phyloP scores from a whole-genome alignment of 2,797 vertebrate genomes.

The Pempheris klunzingeri region DNA sequence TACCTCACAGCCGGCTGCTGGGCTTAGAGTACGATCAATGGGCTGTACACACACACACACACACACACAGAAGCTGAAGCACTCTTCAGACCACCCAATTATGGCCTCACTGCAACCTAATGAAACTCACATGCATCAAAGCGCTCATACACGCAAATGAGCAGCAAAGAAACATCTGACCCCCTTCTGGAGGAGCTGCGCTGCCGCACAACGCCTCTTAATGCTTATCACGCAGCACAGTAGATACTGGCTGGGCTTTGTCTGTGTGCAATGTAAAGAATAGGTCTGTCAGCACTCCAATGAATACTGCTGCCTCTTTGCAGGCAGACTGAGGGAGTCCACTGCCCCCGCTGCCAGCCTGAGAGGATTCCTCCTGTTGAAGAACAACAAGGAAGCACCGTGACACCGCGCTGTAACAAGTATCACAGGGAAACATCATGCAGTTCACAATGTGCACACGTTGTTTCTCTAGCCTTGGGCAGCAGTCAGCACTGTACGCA shows the following conservation, averaged over 20 bases:
- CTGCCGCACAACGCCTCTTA: neutral
- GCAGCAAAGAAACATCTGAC: conserved; percentile 16
- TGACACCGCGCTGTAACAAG: conserved; percentile 8
- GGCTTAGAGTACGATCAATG: conserved; percentile 62
- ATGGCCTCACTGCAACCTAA: conserved; percentile 15
- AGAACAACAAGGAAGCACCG: conserved; percentile 16
- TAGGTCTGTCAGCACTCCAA: conserved; percentile 14
- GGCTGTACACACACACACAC: conserved; percentile 17
- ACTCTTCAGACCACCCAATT: conserved; percentile 40
- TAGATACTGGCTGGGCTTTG: conserved; percentile 33
- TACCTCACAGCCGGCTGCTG: conserved; percentile 48
- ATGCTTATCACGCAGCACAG: conserved; percentile 11
- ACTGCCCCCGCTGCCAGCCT: conserved; percentile 9
- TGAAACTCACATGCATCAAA: conserved; percentile 39
- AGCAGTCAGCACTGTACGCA: conserved; percentile 4
- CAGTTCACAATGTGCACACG: conserved; percentile 17
- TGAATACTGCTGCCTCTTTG: conserved; percentile 45
- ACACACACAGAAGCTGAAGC: conserved; percentile 29
- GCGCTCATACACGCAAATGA: conserved; percentile 28
- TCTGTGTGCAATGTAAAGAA: conserved; percentile 45
- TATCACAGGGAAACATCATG: conserved; percentile 21
- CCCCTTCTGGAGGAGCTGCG: conserved; percentile 16
- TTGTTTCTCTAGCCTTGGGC: neutral
- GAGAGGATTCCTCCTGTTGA: conserved; percentile 40
- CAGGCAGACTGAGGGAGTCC: conserved; percentile 22